phyloP scores from a whole-genome alignment of 2,888 invertebrate genomes.

The Agapetus fuscipes region DNA sequence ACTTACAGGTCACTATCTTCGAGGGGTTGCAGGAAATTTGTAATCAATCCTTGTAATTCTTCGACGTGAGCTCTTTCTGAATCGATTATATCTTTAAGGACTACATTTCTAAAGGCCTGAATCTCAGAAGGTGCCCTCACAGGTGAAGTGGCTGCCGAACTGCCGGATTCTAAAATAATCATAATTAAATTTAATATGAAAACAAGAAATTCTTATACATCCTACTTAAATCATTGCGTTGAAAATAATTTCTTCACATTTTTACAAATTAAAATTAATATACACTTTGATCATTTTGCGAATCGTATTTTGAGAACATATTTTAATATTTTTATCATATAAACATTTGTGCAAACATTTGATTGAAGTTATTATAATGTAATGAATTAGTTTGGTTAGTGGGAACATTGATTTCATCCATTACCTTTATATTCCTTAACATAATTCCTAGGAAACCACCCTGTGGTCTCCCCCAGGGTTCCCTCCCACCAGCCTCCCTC shows the following conservation, averaged over 20 bases:
- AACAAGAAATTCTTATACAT: neutral
- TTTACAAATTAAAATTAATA: too few relatives aligned
- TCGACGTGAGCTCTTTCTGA: constrained; percentile 87
- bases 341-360: too few relatives aligned
- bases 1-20: constrained; percentile 81
- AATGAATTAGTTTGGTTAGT: too few relatives aligned
- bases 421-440: constrained; percentile 77
- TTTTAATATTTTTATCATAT: too few relatives aligned
- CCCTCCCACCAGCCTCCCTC: constrained; percentile 99
- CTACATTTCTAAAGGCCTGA: constrained; percentile 74
- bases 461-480: constrained; percentile 87
- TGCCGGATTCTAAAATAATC: constrained; percentile 25
- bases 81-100: constrained; percentile 83
- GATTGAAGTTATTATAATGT: too few relatives aligned
- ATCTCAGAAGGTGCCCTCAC: constrained; percentile 58
- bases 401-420: too few relatives aligned
- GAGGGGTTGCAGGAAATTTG: constrained; percentile 80
- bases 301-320: too few relatives aligned
- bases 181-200: neutral
- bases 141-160: constrained; percentile 52
- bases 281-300: constrained; percentile 9
- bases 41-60: constrained; percentile 77
- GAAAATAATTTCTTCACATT: too few relatives aligned
- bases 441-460: constrained; percentile 98
- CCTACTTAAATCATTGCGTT: too few relatives aligned